These are phyloP conservation scores for Eremobia ochroleuca DNA, from an alignment of 2,888 invertebrate species.

Conservation along the genomic window DNA sequence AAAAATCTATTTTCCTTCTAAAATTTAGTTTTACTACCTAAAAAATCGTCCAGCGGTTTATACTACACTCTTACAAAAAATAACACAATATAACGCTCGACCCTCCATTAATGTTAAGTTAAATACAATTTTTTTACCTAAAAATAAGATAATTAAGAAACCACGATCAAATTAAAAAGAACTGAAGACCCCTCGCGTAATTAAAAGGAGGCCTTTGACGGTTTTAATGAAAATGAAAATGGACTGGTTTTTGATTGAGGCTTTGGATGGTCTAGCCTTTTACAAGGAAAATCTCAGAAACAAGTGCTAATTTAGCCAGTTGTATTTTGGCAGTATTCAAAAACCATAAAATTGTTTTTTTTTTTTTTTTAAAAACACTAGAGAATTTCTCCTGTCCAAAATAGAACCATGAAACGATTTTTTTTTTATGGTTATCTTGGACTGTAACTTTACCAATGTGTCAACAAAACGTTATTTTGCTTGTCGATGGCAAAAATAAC, in stretches of 20 bases:
- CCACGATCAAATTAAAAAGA: conserved; percentile 59
- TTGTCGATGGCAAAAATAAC: too few species aligned
- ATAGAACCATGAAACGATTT: not conserved
- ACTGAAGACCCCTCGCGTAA: conserved; percentile 52
- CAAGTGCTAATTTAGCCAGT: not conserved
- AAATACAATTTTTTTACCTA: conserved; percentile 40
- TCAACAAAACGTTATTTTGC: too few species aligned
- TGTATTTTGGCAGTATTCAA: not conserved
- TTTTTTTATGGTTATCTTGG: not conserved
- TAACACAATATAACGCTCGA: not conserved
- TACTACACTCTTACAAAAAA: conserved; percentile 1
- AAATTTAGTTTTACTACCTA: not conserved
- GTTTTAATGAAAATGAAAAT: conserved; percentile 49
- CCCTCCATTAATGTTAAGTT: conserved; percentile 30
- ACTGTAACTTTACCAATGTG: not conserved
- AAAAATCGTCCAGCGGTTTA: not conserved
- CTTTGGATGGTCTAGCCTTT: not conserved
- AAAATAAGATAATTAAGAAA: conserved; percentile 41
- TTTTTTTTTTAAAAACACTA: too few species aligned
- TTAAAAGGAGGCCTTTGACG: conserved; percentile 46
- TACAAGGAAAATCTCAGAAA: not conserved
- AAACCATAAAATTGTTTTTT: not conserved
- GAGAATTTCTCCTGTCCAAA: too few species aligned
- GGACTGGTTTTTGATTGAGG: conserved; percentile 8
- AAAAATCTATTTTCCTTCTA: not conserved